Percentiles rank a stretch among this genome's conserved stretches.
phyloP scores from a whole-genome alignment of 2,113 vertebrate genomes.

The Channa argus region DNA sequence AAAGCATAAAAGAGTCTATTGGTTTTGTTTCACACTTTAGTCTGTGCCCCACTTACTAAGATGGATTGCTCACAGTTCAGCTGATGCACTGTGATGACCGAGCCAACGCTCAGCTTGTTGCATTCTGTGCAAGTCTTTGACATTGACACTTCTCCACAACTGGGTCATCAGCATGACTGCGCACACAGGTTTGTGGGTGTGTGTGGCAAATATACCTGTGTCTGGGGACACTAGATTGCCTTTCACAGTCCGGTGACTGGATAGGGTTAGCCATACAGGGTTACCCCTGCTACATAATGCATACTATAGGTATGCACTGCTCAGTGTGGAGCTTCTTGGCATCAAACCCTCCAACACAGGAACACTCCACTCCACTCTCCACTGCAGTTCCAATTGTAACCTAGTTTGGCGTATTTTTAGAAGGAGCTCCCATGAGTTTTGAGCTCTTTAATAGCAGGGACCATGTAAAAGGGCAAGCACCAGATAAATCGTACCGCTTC shows the following conservation, averaged over 20 bases:
- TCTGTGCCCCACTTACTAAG: constrained; percentile 48
- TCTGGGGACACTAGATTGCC: constrained; percentile 45
- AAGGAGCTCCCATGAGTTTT: constrained; percentile 63
- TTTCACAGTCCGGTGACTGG: constrained; percentile 65
- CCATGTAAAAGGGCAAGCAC: constrained; percentile 54
- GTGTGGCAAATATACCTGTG: constrained; percentile 17
- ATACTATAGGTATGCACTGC: constrained; percentile 33
- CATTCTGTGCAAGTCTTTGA: constrained; percentile 42
- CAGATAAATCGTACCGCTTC: constrained; percentile 65
- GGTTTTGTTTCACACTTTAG: constrained; percentile 10
- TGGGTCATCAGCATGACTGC: constrained; percentile 31
- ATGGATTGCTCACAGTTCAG: constrained; percentile 47
- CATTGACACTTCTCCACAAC: constrained; percentile 43
- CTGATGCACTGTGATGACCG: constrained; percentile 20
- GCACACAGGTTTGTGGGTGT: constrained; percentile 16
- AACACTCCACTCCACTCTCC: constrained; percentile 28
- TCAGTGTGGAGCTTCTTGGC: constrained; percentile 12
- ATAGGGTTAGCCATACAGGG: constrained; percentile 55
- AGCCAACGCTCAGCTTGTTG: constrained; percentile 41
- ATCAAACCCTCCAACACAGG: constrained; percentile 20
- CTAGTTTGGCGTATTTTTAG: constrained; percentile 77
- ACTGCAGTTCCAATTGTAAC: constrained; percentile 65
- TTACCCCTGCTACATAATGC: constrained; percentile 78
- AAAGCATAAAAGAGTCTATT: constrained; percentile 9
- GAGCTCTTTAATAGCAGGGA: constrained; percentile 58